Evolutionary conservation across 2,888 invertebrate species (phyloP).

Genomic region (Ctena decussata): DNA sequence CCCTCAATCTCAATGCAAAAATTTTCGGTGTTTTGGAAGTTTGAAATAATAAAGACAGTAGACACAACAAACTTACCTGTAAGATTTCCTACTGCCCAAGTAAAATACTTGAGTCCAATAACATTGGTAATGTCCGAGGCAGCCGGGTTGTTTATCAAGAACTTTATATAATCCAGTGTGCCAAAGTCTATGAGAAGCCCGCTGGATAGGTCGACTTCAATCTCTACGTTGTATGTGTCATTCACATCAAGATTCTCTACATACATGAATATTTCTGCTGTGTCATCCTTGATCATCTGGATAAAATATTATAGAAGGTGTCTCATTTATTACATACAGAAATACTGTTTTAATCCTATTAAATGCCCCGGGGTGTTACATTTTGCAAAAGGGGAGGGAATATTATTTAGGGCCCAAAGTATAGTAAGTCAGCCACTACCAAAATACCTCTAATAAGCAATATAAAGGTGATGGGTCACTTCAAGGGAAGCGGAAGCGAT

Average conservation of each 20-base stretch:
- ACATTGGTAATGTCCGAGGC: conserved; percentile 19
- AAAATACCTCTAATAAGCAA: too few species aligned
- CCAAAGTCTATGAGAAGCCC: conserved; percentile 57
- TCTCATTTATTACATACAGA: too few species aligned
- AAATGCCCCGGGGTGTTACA: too few species aligned
- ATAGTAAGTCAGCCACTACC: too few species aligned
- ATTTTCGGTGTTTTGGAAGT: too few species aligned
- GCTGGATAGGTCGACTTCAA: conserved; percentile 39
- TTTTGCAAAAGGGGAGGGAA: too few species aligned
- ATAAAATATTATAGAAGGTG: background rate
- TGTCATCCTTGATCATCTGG: conserved; percentile 23
- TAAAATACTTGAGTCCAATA: conserved; percentile 30
- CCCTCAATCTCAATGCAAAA: too few species aligned
- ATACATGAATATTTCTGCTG: conserved; percentile 43
- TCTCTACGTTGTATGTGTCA: conserved; percentile 39
- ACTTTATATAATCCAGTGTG: conserved; percentile 14
- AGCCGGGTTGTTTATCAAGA: background rate
- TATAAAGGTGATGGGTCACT: too few species aligned
- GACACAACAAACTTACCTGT: conserved; percentile 22
- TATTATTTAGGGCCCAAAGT: too few species aligned
- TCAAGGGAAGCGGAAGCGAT: too few species aligned
- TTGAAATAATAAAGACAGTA: too few species aligned
- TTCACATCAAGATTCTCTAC: conserved; percentile 35
- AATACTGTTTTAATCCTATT: too few species aligned
- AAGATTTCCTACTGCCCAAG: conserved; percentile 51